phyloP scores from a whole-genome alignment of 2,113 vertebrate genomes.

The Cygnus buccinator region DNA sequence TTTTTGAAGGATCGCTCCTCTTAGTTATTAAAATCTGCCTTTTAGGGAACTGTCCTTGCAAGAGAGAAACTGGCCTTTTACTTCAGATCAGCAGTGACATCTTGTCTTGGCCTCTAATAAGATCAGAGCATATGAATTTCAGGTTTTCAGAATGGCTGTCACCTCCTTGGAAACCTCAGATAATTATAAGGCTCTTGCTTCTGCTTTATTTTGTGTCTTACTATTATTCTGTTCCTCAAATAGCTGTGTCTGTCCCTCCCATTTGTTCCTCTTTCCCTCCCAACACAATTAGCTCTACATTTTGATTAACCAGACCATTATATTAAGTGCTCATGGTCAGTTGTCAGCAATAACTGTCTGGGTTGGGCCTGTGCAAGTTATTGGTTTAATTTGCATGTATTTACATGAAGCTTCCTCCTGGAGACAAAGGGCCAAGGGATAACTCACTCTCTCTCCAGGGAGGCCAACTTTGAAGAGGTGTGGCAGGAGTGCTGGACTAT shows the following conservation, averaged over 20 bases:
- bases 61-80: slow-evolving; percentile 46
- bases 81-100: slow-evolving; percentile 41
- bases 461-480: not conserved
- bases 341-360: slow-evolving; percentile 8
- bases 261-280: slow-evolving; percentile 8
- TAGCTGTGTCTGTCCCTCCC: not conserved
- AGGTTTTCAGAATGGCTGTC: slow-evolving; percentile 34
- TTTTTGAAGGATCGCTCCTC: not conserved
- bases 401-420: not conserved
- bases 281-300: slow-evolving; percentile 26
- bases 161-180: slow-evolving; percentile 33
- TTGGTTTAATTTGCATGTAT: not conserved
- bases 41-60: not conserved
- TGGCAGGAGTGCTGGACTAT: not conserved
- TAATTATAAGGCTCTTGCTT: slow-evolving; percentile 20
- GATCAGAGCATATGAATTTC: slow-evolving; percentile 25
- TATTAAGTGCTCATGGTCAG: not conserved
- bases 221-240: slow-evolving; percentile 4
- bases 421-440: not conserved
- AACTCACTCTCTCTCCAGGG: not conserved
- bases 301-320: slow-evolving; percentile 31
- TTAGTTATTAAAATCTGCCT: not conserved
- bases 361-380: not conserved
- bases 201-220: slow-evolving; percentile 34
- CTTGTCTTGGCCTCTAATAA: slow-evolving; percentile 37